Evolutionary conservation across 2,797 vertebrate genomes (phyloP).

Genomic region (Zenarchopterus dispar): DNA sequence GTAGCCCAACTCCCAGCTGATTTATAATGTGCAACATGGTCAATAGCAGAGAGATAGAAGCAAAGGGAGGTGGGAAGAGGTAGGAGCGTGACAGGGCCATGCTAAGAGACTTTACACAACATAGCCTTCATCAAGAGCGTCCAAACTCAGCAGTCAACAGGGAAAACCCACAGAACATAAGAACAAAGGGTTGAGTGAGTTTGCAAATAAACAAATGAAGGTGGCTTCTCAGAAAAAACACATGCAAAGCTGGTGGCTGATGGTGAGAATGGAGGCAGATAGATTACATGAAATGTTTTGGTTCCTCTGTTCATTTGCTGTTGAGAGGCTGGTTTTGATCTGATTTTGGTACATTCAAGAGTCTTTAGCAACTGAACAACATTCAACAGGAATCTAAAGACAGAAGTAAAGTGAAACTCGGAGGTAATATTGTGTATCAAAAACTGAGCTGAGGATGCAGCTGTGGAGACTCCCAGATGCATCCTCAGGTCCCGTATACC

Average conservation of each 20-base stretch:
- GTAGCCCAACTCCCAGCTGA: slow-evolving; percentile 87
- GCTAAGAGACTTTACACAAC: background rate
- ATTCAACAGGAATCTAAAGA: background rate
- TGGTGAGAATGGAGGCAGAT: slow-evolving; percentile 18
- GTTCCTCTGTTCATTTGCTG: slow-evolving; percentile 3
- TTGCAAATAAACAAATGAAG: slow-evolving; percentile 71
- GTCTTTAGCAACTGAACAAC: background rate
- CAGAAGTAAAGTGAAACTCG: too few species aligned
- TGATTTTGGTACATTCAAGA: slow-evolving; percentile 1
- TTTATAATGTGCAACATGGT: slow-evolving; percentile 93
- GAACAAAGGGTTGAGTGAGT: slow-evolving; percentile 13
- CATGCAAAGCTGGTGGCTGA: slow-evolving; percentile 57
- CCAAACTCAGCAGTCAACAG: slow-evolving; percentile 4
- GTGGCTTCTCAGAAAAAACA: slow-evolving; percentile 40
- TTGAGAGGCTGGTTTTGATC: slow-evolving; percentile 3
- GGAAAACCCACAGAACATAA: slow-evolving; percentile 14
- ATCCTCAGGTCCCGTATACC: too few species aligned
- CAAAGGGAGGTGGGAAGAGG: slow-evolving; percentile 53
- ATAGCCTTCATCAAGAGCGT: slow-evolving; percentile 22
- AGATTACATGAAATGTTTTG: slow-evolving; percentile 7
- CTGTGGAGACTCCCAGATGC: too few species aligned
- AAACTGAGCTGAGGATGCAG: too few species aligned
- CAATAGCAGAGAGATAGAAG: slow-evolving; percentile 72
- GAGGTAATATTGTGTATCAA: too few species aligned
- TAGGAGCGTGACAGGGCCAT: slow-evolving; percentile 47